Evolutionary conservation across 1,140 invertebrate species (phyloP).

Genomic region (Frieseomelitta varia): DNA sequence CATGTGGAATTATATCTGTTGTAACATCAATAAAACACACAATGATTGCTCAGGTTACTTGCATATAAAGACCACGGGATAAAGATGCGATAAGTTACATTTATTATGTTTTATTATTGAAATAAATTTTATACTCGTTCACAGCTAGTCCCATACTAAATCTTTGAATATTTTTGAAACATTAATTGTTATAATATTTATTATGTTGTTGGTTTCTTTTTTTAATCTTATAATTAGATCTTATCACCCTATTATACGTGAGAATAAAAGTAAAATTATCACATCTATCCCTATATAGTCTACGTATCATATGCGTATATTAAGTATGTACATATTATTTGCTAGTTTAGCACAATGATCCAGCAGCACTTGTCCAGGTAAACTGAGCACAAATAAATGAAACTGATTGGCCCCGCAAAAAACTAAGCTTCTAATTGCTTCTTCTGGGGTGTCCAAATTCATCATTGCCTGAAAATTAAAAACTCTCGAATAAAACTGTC

Average conservation of each 20-base stretch:
- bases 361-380: constrained; percentile 4
- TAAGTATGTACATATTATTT: background rate
- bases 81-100: background rate
- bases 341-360: background rate
- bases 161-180: background rate
- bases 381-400: background rate
- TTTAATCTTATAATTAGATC: too few species aligned
- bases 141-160: background rate
- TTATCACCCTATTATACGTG: too few species aligned
- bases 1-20: constrained; percentile 6
- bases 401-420: background rate
- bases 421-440: background rate
- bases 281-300: background rate
- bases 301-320: background rate
- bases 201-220: background rate
- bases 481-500: background rate
- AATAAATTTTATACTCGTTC: background rate
- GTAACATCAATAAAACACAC: background rate
- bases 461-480: background rate
- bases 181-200: background rate
- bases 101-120: background rate
- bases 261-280: background rate
- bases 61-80: background rate
- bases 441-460: background rate
- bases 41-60: background rate